phyloP scores from a whole-genome alignment of 2,113 vertebrate genomes.

The Oceanites oceanicus region DNA sequence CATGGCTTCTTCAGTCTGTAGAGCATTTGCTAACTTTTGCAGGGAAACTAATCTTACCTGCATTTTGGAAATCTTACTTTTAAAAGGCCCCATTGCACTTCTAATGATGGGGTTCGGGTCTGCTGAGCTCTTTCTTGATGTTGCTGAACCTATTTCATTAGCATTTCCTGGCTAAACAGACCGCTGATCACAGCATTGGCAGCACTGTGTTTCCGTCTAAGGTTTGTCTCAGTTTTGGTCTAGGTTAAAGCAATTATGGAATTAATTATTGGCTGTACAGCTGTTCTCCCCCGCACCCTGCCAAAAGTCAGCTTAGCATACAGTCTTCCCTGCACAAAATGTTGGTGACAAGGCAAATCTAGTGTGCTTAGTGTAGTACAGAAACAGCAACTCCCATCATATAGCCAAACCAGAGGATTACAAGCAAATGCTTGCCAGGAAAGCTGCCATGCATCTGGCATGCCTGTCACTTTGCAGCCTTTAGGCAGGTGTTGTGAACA shows the following conservation, averaged over 20 bases:
- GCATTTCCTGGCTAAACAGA: neutral
- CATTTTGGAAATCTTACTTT: neutral
- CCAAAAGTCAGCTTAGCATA: neutral
- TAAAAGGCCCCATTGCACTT: neutral
- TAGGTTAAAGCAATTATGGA: slow-evolving; percentile 38
- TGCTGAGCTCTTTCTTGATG: neutral
- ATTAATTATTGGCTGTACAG: slow-evolving; percentile 34
- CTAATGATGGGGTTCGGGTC: neutral
- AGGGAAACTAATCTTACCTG: neutral
- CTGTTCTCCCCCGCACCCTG: neutral
- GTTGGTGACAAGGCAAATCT: slow-evolving; percentile 4
- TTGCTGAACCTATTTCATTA: neutral
- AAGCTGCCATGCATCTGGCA: accelerated
- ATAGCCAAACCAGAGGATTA: neutral
- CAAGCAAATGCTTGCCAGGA: neutral
- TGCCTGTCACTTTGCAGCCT: neutral
- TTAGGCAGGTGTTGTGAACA: neutral
- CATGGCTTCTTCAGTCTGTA: neutral
- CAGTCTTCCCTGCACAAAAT: neutral
- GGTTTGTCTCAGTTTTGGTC: neutral
- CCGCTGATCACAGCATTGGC: neutral
- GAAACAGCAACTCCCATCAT: neutral
- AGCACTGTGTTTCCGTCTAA: neutral
- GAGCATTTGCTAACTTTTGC: neutral
- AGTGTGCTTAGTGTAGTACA: neutral